phyloP scores from a whole-genome alignment of 2,888 invertebrate genomes.

The Saturnia pavonia region DNA sequence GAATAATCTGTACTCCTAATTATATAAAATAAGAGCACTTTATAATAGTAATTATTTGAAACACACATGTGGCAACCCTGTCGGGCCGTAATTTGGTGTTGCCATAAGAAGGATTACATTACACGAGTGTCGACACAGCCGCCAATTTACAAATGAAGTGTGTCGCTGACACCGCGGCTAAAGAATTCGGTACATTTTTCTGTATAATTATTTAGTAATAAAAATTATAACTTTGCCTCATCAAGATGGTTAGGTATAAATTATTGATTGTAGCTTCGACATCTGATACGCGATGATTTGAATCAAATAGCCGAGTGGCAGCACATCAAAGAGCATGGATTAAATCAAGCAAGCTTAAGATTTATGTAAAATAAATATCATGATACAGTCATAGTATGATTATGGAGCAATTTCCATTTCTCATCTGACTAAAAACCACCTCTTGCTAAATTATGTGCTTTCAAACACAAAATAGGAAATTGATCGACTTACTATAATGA shows the following conservation, averaged over 20 bases:
- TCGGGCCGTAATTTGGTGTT: conserved; percentile 18
- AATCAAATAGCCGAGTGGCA: not conserved
- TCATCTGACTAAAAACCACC: not conserved
- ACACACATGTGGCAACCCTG: conserved; percentile 23
- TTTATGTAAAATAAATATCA: too few species aligned
- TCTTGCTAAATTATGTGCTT: not conserved
- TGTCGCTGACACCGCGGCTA: conserved; percentile 10
- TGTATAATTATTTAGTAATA: not conserved
- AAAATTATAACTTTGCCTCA: conserved; percentile 1
- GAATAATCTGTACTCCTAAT: not conserved
- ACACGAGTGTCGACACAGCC: conserved; percentile 25
- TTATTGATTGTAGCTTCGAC: not conserved
- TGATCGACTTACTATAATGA: not conserved
- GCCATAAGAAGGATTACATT: conserved; percentile 26
- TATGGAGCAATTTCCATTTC: not conserved
- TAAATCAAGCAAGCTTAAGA: not conserved
- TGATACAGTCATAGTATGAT: not conserved
- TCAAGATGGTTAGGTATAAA: not conserved
- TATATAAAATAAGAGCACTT: not conserved
- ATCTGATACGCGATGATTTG: not conserved
- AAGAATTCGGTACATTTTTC: conserved; percentile 16
- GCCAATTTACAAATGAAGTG: conserved; percentile 18
- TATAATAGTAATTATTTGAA: conserved; percentile 8
- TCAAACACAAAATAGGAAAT: not conserved
- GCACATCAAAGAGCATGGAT: not conserved